Percentiles rank a stretch among this genome's conserved stretches.
These are phyloP conservation scores for Nesidiocoris tenuis DNA, from an alignment of 2,888 invertebrate genomes.

Conservation along the genomic window DNA sequence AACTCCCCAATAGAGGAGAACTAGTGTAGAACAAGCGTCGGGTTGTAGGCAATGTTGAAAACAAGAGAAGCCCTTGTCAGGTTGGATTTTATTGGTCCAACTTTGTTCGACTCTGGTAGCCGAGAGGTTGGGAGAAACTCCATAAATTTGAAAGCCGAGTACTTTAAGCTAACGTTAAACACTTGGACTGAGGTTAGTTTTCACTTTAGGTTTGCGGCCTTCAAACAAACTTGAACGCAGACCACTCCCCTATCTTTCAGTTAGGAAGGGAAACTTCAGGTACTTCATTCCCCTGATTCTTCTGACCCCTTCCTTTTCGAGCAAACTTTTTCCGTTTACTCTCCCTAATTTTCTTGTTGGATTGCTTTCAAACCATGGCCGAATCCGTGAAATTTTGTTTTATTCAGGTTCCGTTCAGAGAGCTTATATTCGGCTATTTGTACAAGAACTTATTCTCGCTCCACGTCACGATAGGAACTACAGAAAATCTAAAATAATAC, in stretches of 20 bases:
- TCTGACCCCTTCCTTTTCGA: not conserved
- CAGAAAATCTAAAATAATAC: too few species aligned
- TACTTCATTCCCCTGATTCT: not conserved
- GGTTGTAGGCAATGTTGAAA: not conserved
- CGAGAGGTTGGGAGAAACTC: not conserved
- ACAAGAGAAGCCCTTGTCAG: not conserved
- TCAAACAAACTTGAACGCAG: slow-evolving; percentile 7
- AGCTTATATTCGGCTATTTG: too few species aligned
- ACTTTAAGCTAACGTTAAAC: slow-evolving; percentile 25
- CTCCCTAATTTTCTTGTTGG: not conserved
- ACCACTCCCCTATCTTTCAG: not conserved
- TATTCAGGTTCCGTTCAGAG: too few species aligned
- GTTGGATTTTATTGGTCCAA: not conserved
- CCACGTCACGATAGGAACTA: too few species aligned
- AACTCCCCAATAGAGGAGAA: too few species aligned
- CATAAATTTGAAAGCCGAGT: slow-evolving; percentile 38
- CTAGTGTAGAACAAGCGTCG: not conserved
- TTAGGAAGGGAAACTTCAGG: not conserved
- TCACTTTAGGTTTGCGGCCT: slow-evolving; percentile 30
- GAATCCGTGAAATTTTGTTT: too few species aligned
- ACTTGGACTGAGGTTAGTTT: slow-evolving; percentile 37
- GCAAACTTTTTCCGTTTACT: not conserved
- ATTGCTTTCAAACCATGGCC: too few species aligned
- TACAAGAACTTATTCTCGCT: too few species aligned
- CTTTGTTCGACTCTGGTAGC: not conserved